Evolutionary conservation across 2,797 vertebrate species (phyloP).

Genomic region (Austrolebias charrua): DNA sequence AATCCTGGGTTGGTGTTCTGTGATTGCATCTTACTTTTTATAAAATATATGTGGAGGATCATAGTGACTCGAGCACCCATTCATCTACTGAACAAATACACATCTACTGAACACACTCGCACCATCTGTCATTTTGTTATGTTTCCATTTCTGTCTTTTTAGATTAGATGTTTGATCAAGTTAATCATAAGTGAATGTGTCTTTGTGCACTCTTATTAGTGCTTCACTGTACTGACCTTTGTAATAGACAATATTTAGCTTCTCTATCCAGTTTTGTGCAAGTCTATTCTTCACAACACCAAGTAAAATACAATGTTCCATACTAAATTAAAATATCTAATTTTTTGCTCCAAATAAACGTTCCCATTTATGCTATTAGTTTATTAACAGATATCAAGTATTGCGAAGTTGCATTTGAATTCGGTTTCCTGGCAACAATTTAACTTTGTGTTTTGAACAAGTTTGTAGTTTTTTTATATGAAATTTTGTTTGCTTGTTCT

Average conservation of each 20-base stretch:
- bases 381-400: too few species aligned
- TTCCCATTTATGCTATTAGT: too few species aligned
- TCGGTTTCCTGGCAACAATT: too few species aligned
- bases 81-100: conserved; percentile 8
- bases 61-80: conserved; percentile 21
- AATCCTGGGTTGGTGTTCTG: conserved; percentile 35
- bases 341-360: too few species aligned
- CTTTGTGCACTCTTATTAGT: too few species aligned
- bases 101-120: not conserved
- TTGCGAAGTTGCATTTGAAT: not conserved
- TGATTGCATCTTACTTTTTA: conserved; percentile 46
- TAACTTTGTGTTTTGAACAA: not conserved
- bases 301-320: not conserved
- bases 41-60: conserved; percentile 31
- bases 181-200: too few species aligned
- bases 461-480: not conserved
- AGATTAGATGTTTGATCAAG: too few species aligned
- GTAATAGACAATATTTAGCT: not conserved
- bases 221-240: not conserved
- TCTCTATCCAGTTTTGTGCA: not conserved
- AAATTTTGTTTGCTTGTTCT: not conserved
- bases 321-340: not conserved
- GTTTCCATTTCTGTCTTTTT: too few species aligned
- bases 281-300: not conserved
- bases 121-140: too few species aligned